Conservation (phyloP, 2,888 invertebrate genomes). For the Linnaemya vulpina region DNA sequence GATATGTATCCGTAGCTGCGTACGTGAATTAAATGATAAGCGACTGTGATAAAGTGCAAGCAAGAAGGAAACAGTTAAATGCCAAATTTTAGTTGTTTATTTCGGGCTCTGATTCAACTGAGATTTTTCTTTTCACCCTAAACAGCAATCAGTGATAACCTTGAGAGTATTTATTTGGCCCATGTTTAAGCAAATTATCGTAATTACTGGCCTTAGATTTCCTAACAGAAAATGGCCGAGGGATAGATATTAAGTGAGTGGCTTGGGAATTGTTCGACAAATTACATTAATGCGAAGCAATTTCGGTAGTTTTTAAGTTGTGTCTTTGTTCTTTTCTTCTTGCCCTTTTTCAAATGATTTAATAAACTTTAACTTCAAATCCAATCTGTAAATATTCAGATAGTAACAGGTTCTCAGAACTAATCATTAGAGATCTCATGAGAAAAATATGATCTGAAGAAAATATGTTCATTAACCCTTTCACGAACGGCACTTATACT, state of each 20-base stretch:
- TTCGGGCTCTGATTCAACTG: background rate
- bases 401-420: no score
- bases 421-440: no score
- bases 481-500: no score
- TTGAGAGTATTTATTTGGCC: background rate
- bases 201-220: background rate
- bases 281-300: background rate
- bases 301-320: no score
- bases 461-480: no score
- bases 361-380: no score
- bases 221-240: background rate
- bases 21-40: conserved; percentile 31
- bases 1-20: background rate
- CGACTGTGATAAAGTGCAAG: background rate
- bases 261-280: background rate
- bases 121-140: conserved; percentile 7
- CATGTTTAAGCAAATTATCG: background rate
- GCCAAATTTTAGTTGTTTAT: conserved; percentile 9
- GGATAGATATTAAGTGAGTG: background rate
- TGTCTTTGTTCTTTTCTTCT: no score
- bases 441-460: no score
- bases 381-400: no score
- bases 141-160: background rate
- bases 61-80: background rate
- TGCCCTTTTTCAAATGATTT: no score